Base-by-base conservation (phyloP, 1,140 invertebrate species). In the Camponotus floridanus region DNA sequence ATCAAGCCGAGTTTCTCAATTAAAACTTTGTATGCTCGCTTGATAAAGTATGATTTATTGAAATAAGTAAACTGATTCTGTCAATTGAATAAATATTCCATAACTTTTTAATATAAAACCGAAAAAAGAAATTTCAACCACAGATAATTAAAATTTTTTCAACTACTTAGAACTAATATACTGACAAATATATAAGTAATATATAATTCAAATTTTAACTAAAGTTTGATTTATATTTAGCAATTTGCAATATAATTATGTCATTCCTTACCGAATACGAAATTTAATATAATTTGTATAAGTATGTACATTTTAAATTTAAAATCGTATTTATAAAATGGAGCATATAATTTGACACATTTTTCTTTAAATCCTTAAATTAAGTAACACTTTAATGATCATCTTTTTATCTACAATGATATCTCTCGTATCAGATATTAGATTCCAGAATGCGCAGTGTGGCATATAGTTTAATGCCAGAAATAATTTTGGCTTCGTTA, bases 401-500 rank as follows among this genome's bases (percentile, higher is more conserved):
- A 26, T 18, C 33, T 42, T 59, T 70, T 68, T 39, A n/a, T 3
- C 36, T 5, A 7, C 6, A 11, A 65, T 55, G 13, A 26, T 26
- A 3, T 26, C 62, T n/a, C 36, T 39, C 3, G 36, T n/a, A 45
- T 6, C 5, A 79, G 8, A 79, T 65, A 51, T 67, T n/a, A 51
- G 5, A 57, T 68, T 26, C 15, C 13, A 51, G 33, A 55, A n/a
- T 55, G 51, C 70, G 26, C 62, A 11, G 57, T 33, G 18, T 26
- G 21, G 42, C 65, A n/a, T 51, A 39, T 45, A 62, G 59, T 83
- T 45, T 70, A 76, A 76, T 26, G 39, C 48, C 57, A 85, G 76
- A 78, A 90, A 90, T 90, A 87, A 90, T 90, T 90, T 36, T 57
- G 31, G 21, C 33, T 36, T 85, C 31, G 64, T 89, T 90, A 90